These are phyloP conservation scores for Neosilurus hyrtlii DNA, from an alignment of 2,797 vertebrate species.

Conservation along the genomic window DNA sequence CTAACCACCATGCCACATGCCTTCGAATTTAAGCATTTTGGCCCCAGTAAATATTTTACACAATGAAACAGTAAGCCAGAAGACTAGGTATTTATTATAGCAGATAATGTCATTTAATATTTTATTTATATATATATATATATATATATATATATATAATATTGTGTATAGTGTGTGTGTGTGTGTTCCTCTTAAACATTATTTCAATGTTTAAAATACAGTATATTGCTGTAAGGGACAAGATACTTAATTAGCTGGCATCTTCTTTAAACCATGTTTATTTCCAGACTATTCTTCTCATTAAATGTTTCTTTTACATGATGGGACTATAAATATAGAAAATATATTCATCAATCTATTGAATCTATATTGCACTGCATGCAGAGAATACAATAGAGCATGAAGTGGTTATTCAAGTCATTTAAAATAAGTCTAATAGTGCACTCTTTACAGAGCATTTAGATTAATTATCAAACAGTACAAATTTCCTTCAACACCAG, in stretches of 20 bases:
- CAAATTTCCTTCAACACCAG: conserved; percentile 35
- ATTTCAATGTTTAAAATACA: conserved; percentile 25
- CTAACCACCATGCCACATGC: too few species aligned
- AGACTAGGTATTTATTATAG: conserved; percentile 31
- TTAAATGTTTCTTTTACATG: conserved; percentile 42
- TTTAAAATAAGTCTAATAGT: conserved; percentile 31
- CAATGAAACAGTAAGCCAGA: background rate
- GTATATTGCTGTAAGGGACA: conserved; percentile 30
- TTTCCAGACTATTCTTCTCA: conserved; percentile 39
- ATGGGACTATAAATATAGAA: conserved; percentile 43
- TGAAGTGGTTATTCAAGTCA: conserved; percentile 32
- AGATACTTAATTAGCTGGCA: background rate
- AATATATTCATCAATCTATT: conserved; percentile 44
- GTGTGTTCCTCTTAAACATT: conserved; percentile 20
- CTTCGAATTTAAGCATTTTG: background rate
- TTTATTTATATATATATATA: too few species aligned
- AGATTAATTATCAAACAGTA: conserved; percentile 5
- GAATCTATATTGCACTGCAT: conserved; percentile 50
- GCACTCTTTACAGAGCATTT: conserved; percentile 30
- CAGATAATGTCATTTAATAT: conserved; percentile 28
- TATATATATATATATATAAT: too few species aligned
- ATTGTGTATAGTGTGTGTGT: too few species aligned
- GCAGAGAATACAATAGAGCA: conserved; percentile 44
- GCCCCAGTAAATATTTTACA: background rate
- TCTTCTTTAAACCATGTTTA: conserved; percentile 42